Percentiles rank a stretch among this genome's conserved stretches.
These are phyloP conservation scores for Diachasmimorpha longicaudata DNA, from an alignment of 1,140 invertebrate species.

Conservation along the genomic window DNA sequence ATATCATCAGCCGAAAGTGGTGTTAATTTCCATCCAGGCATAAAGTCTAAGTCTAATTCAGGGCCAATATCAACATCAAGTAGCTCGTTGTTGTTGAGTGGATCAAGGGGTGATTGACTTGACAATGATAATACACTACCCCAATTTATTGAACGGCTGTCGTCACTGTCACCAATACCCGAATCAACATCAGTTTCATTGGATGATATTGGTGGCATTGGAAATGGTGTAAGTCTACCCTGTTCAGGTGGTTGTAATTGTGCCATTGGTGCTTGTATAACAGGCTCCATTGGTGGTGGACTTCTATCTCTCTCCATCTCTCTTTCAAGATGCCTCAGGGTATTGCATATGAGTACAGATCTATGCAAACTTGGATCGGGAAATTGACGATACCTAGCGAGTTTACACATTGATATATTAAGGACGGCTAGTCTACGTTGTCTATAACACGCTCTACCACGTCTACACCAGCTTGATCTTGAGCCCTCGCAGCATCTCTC, in stretches of 20 bases:
- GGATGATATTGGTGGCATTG: slow-evolving; percentile 59
- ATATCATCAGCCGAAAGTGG: slow-evolving; percentile 74
- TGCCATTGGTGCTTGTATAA: slow-evolving; percentile 55
- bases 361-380: slow-evolving; percentile 88
- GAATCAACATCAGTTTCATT: slow-evolving; percentile 73
- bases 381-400: slow-evolving; percentile 85
- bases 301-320: slow-evolving; percentile 83
- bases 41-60: slow-evolving; percentile 66
- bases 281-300: slow-evolving; percentile 56
- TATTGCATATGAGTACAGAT: slow-evolving; percentile 94
- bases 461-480: slow-evolving; percentile 75
- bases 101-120: slow-evolving; percentile 82
- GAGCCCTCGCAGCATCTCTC: slow-evolving; percentile 78
- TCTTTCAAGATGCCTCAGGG: slow-evolving; percentile 85
- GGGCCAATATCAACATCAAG: slow-evolving; percentile 67
- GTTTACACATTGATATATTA: slow-evolving; percentile 91
- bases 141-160: slow-evolving; percentile 83
- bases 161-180: slow-evolving; percentile 79
- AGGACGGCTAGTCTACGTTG: slow-evolving; percentile 87
- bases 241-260: slow-evolving; percentile 61
- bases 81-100: slow-evolving; percentile 79
- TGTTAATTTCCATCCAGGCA: slow-evolving; percentile 70
- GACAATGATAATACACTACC: slow-evolving; percentile 86
- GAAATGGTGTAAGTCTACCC: slow-evolving; percentile 71
- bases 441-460: slow-evolving; percentile 78